These are phyloP conservation scores for Leucophenga maculata DNA, from an alignment of 2,888 invertebrate genomes.

Conservation along the genomic window DNA sequence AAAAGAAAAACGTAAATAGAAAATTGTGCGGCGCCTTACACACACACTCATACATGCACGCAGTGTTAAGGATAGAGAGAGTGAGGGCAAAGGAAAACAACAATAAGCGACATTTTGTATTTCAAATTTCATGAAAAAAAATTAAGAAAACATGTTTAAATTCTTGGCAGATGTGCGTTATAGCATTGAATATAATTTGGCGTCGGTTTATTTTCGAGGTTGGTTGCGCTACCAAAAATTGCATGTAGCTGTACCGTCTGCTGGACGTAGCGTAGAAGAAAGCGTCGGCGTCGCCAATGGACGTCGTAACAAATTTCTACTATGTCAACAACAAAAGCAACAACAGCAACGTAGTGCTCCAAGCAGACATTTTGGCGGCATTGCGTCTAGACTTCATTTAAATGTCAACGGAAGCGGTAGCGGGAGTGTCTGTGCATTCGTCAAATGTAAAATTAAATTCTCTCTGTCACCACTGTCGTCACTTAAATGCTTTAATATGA, in stretches of 20 bases:
- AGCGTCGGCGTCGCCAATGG: background rate
- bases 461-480: no score
- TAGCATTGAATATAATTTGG: background rate
- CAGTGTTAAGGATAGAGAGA: no score
- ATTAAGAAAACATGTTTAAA: background rate
- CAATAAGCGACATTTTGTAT: no score
- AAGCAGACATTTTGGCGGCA: conserved; percentile 43
- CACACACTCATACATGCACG: no score
- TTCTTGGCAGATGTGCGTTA: background rate
- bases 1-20: no score
- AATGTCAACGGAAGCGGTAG: conserved; percentile 34
- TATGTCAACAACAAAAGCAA: background rate
- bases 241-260: conserved; percentile 36
- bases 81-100: no score
- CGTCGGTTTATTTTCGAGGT: conserved; percentile 77
- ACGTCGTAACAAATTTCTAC: background rate
- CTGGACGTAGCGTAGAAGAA: background rate
- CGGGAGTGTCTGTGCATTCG: background rate
- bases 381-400: conserved; percentile 40
- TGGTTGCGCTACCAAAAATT: conserved; percentile 48
- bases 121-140: no score
- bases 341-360: background rate
- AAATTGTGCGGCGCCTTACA: no score
- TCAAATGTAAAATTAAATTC: conserved; percentile 1
- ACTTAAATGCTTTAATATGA: no score